phyloP scores from a whole-genome alignment of 2,888 invertebrate genomes.

The Netelia fuscicornis region DNA sequence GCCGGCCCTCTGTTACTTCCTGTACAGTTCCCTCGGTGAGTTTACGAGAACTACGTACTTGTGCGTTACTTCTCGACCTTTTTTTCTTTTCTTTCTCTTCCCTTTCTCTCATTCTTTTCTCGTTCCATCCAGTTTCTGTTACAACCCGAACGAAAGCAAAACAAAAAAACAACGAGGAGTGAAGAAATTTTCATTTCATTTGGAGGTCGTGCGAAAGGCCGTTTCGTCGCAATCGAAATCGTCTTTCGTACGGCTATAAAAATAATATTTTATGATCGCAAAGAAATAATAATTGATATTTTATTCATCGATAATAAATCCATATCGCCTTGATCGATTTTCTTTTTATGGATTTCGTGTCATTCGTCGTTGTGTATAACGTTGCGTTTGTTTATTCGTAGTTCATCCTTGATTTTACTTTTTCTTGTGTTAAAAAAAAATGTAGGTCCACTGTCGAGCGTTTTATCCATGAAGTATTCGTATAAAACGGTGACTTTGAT shows the following conservation, averaged over 20 bases:
- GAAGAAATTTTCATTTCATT: not conserved
- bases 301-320: too few relatives aligned
- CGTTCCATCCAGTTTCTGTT: not conserved
- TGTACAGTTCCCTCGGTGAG: conserved; percentile 94
- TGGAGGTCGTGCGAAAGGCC: conserved; percentile 11
- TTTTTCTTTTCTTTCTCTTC: conserved; percentile 32
- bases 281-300: not conserved
- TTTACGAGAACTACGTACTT: conserved; percentile 42
- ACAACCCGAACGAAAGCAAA: conserved; percentile 12
- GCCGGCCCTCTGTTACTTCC: conserved; percentile 93
- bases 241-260: not conserved
- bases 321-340: conserved; percentile 4
- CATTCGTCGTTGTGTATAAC: not conserved
- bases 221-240: conserved; percentile 11
- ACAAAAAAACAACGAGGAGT: not conserved
- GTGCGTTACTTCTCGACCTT: conserved; percentile 19
- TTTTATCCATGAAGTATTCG: conserved; percentile 93
- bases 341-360: conserved; percentile 50
- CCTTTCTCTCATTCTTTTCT: not conserved
- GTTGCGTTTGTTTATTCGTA: not conserved
- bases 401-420: not conserved
- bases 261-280: not conserved
- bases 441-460: conserved; percentile 94
- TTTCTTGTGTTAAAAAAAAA: conserved; percentile 22
- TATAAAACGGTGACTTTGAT: conserved; percentile 93